phyloP scores from a whole-genome alignment of 2,888 invertebrate genomes.

The Cosmia pyralina region DNA sequence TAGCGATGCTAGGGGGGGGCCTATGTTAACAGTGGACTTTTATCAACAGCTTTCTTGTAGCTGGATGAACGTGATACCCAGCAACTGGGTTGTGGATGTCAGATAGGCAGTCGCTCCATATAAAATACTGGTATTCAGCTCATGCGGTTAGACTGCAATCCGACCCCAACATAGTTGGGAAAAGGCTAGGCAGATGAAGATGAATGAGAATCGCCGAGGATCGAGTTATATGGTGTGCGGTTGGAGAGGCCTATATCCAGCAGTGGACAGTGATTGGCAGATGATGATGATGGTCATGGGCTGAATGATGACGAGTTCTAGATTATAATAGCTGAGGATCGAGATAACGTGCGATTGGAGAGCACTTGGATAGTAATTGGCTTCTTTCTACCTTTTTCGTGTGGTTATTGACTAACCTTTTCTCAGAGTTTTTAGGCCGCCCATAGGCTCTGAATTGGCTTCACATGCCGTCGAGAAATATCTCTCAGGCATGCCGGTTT shows the following conservation, averaged over 20 bases:
- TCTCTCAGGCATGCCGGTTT: no score
- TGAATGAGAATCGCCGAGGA: neutral
- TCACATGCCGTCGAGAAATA: no score
- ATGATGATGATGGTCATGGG: neutral
- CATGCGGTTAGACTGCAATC: neutral
- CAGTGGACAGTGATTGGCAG: neutral
- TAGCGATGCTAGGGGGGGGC: neutral
- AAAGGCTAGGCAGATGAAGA: neutral
- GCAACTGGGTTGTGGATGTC: neutral
- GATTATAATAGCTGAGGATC: neutral
- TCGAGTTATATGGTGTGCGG: neutral
- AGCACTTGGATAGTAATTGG: no score
- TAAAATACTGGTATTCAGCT: neutral
- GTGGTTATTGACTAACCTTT: no score
- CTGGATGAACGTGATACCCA: neutral
- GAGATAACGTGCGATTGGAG: neutral
- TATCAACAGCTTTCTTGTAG: neutral
- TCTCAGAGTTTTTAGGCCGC: no score
- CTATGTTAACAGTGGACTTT: neutral
- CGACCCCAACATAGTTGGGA: neutral
- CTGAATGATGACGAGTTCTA: neutral
- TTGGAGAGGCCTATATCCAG: neutral
- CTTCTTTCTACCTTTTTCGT: no score
- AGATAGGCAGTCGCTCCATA: neutral
- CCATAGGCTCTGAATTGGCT: no score